phyloP scores from a whole-genome alignment of 1,140 invertebrate species.

The Cotesia vestalis region DNA sequence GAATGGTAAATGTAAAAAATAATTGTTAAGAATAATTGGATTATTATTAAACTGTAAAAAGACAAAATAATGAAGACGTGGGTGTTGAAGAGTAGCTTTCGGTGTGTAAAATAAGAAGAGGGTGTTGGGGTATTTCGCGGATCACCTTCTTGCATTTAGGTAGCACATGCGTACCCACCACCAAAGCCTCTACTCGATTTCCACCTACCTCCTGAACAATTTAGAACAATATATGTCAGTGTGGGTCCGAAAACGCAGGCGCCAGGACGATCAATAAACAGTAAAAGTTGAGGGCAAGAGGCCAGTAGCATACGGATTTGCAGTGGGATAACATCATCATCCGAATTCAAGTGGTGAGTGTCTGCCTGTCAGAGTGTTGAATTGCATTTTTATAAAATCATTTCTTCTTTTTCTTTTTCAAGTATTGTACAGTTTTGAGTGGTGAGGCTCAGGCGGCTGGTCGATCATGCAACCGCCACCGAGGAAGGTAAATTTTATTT shows the following conservation, averaged over 20 bases:
- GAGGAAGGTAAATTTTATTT: conserved; percentile 73
- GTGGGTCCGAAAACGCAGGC: conserved; percentile 47
- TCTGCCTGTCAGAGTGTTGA: conserved; percentile 3
- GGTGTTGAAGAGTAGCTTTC: no score
- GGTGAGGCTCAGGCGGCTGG: conserved; percentile 49
- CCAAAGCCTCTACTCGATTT: no score
- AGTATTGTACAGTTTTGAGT: conserved; percentile 43
- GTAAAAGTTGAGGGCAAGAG: conserved; percentile 52
- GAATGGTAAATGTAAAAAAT: no score
- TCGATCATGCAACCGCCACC: conserved; percentile 78
- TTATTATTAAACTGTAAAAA: no score
- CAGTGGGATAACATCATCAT: conserved; percentile 46
- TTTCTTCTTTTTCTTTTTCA: background rate
- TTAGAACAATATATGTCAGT: conserved; percentile 26
- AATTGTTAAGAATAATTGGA: no score
- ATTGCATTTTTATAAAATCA: background rate
- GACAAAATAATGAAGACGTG: no score
- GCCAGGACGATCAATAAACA: conserved; percentile 59
- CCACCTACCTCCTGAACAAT: background rate
- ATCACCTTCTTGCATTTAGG: conserved; percentile 1
- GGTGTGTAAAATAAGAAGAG: no score
- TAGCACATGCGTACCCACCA: conserved; percentile 36
- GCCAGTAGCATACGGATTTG: conserved; percentile 55
- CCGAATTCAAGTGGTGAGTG: conserved; percentile 31
- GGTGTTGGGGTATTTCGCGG: no score